These are phyloP conservation scores for Leptopilina myrica DNA, from an alignment of 2,888 invertebrate species.

Conservation along the genomic window DNA sequence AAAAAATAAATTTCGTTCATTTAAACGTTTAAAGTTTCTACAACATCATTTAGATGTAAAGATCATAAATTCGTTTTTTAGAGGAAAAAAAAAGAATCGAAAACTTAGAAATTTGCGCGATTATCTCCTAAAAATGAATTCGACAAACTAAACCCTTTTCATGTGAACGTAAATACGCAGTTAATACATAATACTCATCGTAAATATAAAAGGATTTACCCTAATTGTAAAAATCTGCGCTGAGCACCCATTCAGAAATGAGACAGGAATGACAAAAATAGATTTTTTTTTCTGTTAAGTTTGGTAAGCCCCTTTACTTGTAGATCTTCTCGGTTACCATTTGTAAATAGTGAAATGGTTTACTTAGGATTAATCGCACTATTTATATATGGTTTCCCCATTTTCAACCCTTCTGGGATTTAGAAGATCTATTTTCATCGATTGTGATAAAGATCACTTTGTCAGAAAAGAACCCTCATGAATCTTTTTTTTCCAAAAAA, in stretches of 20 bases:
- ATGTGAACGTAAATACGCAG: no score
- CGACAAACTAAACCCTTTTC: no score
- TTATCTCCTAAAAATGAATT: no score
- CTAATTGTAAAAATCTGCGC: no score
- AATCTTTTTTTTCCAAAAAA: neutral
- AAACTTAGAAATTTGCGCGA: no score
- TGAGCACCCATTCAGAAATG: neutral
- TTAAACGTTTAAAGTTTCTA: no score
- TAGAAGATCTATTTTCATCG: constrained; percentile 17
- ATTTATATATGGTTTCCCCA: constrained; percentile 26
- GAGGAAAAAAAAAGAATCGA: no score
- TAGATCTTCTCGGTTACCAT: constrained; percentile 8
- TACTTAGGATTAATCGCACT: constrained; percentile 32
- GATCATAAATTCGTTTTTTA: no score
- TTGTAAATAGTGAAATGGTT: constrained; percentile 31
- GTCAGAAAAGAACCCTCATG: neutral
- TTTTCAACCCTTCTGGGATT: constrained; percentile 23
- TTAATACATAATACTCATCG: no score
- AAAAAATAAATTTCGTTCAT: no score
- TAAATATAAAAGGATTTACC: no score
- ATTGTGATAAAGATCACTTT: neutral
- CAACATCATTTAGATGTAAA: no score
- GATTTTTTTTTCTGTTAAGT: neutral
- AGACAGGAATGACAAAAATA: constrained; percentile 2
- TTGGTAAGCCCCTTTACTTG: constrained; percentile 20